Evolutionary conservation across 2,113 vertebrate genomes (phyloP).

Genomic region (Siniperca chuatsi): DNA sequence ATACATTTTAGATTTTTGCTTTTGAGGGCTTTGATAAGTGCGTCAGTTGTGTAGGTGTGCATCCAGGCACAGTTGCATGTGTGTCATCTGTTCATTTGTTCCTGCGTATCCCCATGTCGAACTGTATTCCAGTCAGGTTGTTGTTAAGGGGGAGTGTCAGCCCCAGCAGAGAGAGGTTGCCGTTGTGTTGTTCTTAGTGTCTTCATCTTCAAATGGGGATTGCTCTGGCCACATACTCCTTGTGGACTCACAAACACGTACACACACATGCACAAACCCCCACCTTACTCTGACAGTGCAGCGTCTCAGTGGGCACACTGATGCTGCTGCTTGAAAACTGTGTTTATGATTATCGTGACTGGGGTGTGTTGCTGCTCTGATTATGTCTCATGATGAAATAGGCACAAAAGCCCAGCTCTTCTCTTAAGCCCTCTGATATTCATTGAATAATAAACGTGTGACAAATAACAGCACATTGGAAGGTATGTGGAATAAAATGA

Average conservation of each 20-base stretch:
- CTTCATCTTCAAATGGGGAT: conserved; percentile 41
- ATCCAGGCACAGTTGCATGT: neutral
- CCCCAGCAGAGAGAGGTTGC: conserved; percentile 27
- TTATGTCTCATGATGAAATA: conserved; percentile 44
- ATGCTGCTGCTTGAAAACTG: conserved; percentile 42
- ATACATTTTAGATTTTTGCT: neutral
- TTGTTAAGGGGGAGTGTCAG: conserved; percentile 35
- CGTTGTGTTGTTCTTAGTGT: conserved; percentile 49
- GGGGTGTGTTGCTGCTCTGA: conserved; percentile 36
- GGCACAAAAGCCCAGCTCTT: neutral
- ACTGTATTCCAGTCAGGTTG: conserved; percentile 29
- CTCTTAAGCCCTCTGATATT: neutral
- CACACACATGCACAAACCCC: conserved; percentile 6
- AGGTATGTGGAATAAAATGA: neutral
- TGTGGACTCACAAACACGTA: conserved; percentile 35
- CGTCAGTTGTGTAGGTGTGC: neutral
- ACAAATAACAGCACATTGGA: neutral
- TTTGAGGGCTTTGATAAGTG: neutral
- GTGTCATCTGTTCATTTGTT: conserved; percentile 6
- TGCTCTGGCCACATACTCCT: conserved; percentile 25
- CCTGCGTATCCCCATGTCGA: neutral
- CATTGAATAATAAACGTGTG: neutral
- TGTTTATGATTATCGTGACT: conserved; percentile 32
- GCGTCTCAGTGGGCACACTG: conserved; percentile 20
- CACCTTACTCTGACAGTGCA: conserved; percentile 27